Base-by-base conservation (phyloP, 2,797 vertebrate genomes). In the Enteromius afrohamiltoni region DNA sequence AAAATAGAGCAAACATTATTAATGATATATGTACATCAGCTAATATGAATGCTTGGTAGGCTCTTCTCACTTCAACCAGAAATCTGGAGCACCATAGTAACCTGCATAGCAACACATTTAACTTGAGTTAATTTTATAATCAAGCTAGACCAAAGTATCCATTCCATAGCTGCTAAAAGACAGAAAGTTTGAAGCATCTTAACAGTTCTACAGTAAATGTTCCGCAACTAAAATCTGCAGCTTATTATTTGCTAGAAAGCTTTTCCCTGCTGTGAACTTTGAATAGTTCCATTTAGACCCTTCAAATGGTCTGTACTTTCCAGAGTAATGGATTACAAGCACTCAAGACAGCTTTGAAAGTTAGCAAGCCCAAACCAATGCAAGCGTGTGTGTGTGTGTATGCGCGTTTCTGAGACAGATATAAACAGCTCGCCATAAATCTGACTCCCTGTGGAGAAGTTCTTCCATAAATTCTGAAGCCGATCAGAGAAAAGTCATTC, bases 391-490 rank as follows among this genome's bases (percentile, higher is more conserved):
- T 3, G 51, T 10, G 82, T 42, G 23, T 31, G 64, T 23, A 31
- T 21, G 26, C 37, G 62, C 7, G 34, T 49, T 47, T 78, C 51
- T 82, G 70, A 82, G 88, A 85, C 89, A 84, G 88, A 85, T 86
- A 88, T 84, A 89, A 90, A 91, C 53, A 84, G 16, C 85, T 45
- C 0, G 3, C 55, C 4, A 79, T 91, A 88, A 91, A 90, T 90
- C 84, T 79, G 85, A 87, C 79, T 83, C 80, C 85, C 91, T 85
- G 85, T 64, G 85, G 82, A 77, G 88, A 90, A 73, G 87, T 88
- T 90, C 82, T n/a, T 21, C 37, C 68, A 88, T 89, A 89, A 90
- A 92, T 88, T 65, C 60, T 88, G 53, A 51, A 76, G 58, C 65
- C 23, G 82, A 91, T 89, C 84, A 82, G 74, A 79, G 83, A 82